Percentiles rank a stretch among this genome's conserved stretches.
phyloP scores from a whole-genome alignment of 2,797 vertebrate species.

The Cossypha dichroa region DNA sequence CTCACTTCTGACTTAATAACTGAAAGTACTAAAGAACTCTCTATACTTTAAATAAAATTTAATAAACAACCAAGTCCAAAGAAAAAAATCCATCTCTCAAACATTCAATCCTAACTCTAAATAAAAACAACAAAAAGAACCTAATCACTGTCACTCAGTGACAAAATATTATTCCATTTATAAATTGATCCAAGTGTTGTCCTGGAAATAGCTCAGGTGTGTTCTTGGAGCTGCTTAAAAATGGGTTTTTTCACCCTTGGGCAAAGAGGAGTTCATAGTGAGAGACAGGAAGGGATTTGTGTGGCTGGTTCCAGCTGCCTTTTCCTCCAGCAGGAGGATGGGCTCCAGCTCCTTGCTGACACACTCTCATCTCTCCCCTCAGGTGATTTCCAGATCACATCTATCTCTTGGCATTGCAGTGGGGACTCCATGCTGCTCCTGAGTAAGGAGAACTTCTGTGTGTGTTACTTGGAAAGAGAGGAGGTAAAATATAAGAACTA shows the following conservation, averaged over 20 bases:
- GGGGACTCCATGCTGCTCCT: constrained; percentile 86
- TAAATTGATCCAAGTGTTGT: accelerated
- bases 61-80: no score
- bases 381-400: constrained; percentile 89
- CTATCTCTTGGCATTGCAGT: constrained; percentile 85
- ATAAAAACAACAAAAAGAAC: no score
- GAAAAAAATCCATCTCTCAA: no score
- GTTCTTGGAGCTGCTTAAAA: not conserved
- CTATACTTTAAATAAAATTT: no score
- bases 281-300: not conserved
- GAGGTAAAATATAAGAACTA: constrained; percentile 11
- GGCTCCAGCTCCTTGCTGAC: not conserved
- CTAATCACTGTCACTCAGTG: not conserved
- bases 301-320: not conserved
- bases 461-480: constrained; percentile 89
- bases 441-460: constrained; percentile 90
- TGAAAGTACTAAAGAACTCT: no score
- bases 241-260: accelerated
- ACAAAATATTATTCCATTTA: accelerated
- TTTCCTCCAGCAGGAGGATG: not conserved
- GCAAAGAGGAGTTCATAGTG: not conserved
- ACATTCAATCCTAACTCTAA: no score
- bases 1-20: no score
- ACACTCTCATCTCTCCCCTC: not conserved
- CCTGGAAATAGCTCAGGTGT: not conserved